phyloP scores from a whole-genome alignment of 2,113 vertebrate genomes.

The Oceanodroma tethys region DNA sequence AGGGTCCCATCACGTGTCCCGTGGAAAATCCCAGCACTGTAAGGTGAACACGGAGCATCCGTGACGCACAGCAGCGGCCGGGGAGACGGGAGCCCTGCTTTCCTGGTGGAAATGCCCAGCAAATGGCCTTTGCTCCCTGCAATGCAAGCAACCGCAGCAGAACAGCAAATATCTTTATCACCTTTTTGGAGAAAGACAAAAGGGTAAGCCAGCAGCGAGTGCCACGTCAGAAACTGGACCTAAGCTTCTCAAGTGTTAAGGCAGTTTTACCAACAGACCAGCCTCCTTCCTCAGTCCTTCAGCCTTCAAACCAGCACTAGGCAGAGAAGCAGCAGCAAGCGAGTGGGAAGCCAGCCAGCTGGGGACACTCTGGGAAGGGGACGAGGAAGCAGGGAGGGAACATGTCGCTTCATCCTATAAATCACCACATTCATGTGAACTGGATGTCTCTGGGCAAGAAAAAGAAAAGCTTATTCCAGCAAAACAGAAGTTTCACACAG shows the following conservation, averaged over 20 bases:
- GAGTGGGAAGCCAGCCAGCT: neutral
- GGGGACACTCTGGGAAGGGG: neutral
- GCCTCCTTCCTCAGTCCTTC: neutral
- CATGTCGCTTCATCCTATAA: neutral
- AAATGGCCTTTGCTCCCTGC: neutral
- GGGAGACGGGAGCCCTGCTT: neutral
- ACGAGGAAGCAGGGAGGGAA: neutral
- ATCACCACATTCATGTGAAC: neutral
- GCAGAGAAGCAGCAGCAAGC: neutral
- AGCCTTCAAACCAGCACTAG: neutral
- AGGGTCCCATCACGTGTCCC: neutral
- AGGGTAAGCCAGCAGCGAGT: neutral
- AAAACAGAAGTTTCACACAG: neutral
- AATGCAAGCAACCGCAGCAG: neutral
- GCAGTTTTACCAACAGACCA: neutral
- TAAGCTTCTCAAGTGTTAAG: neutral
- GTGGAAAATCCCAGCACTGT: neutral
- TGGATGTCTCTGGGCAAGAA: neutral
- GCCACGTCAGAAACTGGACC: rapidly evolving
- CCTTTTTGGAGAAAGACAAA: neutral
- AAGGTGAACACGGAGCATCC: neutral
- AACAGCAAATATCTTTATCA: neutral
- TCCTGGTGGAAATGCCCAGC: neutral
- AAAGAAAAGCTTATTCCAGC: neutral
- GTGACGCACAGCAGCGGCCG: neutral